Conservation (phyloP, 2,113 vertebrate species). For the Diadophis punctatus region DNA sequence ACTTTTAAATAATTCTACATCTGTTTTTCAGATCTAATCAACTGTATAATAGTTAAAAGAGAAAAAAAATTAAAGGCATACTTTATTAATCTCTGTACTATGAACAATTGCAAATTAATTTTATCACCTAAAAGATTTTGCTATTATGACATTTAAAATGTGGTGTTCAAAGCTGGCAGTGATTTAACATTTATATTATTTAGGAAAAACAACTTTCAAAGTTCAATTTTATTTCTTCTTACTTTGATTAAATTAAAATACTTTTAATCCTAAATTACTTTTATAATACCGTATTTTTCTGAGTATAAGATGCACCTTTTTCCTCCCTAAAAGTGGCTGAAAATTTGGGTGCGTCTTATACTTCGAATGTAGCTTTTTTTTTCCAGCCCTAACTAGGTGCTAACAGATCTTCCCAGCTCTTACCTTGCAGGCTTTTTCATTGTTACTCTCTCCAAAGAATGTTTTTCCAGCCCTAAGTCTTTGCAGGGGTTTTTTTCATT, state of each 20-base stretch:
- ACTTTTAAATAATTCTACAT: slow-evolving; percentile 4
- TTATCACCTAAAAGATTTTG: slow-evolving; percentile 1
- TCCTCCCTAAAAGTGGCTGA: too few relatives aligned
- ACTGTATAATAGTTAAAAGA: not conserved
- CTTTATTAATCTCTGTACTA: slow-evolving; percentile 8
- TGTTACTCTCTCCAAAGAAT: too few relatives aligned
- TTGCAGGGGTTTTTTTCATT: too few relatives aligned
- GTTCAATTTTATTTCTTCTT: slow-evolving; percentile 19
- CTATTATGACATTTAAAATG: slow-evolving; percentile 15
- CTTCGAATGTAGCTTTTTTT: too few relatives aligned
- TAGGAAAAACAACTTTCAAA: not conserved
- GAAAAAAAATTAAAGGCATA: not conserved
- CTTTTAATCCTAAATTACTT: not conserved
- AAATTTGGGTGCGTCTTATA: too few relatives aligned
- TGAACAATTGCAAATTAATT: slow-evolving; percentile 20
- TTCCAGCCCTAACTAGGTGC: too few relatives aligned
- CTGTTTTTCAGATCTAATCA: slow-evolving; percentile 21
- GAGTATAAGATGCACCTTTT: too few relatives aligned
- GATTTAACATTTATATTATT: slow-evolving; percentile 5
- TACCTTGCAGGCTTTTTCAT: too few relatives aligned
- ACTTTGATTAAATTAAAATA: not conserved
- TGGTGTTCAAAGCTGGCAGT: not conserved
- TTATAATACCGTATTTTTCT: too few relatives aligned
- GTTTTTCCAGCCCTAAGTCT: too few relatives aligned
- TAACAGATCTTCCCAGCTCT: too few relatives aligned